Base-by-base conservation (phyloP, 2,888 invertebrate species). In the Leptura quadrifasciata region DNA sequence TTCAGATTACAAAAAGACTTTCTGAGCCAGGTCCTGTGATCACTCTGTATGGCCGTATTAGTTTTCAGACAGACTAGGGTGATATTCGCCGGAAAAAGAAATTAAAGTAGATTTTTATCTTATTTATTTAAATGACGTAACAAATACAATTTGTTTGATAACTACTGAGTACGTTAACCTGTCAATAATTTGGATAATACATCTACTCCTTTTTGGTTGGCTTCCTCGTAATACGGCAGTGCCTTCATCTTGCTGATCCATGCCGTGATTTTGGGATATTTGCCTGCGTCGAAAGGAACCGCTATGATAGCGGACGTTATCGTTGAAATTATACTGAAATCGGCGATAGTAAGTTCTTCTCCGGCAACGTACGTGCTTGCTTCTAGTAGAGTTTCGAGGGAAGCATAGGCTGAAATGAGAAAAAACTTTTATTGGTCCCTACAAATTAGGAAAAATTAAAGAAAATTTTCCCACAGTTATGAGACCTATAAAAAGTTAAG, bases 251-350 rank as follows among this genome's bases (percentile, higher is more conserved):
- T 68, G 9, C 31, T 60, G 58, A 81, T n/a, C 81, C 81, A 82
- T 2, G 74, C 77, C 20, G 69, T 61, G 31, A 81, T 79, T 8
- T 80, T 84, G 21, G 89, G 89, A 87, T 88, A 90, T 72, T 85
- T 84, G 47, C 81, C 80, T 1, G 80, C 61, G 15, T 82, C 83
- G 63, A 90, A 82, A 20, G 89, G 89, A 84, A 90, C 88, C 83
- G 90, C 83, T 76, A 89, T 85, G 86, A 89, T 86, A 39, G 89
- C 86, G 12, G 88, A 89, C 72, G 89, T 88, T 71, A 90, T 75
- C 79, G 89, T 89, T 77, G 90, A 86, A 75, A 89, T 85, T 72
- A 90, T 85, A 57, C 89, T 89, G 79, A 90, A 85, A 84, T 91
- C 91, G 61, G 91, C 90, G 75, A 91, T 87, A 6, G 86, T 84